A percentile compares a stretch with the other conserved stretches of the same genome.
Conservation (phyloP, 2,888 invertebrate species). For the Sinhomidia bicolor region DNA sequence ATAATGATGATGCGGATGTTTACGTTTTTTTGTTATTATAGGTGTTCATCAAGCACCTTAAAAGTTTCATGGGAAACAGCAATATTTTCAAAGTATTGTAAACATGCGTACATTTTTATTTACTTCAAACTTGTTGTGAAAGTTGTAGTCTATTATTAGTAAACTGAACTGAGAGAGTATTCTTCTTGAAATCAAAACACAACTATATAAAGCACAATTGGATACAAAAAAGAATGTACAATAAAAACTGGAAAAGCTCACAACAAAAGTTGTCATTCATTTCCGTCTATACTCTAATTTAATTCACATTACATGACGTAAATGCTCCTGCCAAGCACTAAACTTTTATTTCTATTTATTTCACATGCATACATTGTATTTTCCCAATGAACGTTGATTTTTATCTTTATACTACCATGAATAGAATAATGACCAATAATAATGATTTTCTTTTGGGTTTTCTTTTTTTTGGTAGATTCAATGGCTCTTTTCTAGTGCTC, state of each 20-base stretch:
- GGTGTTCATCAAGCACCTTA: neutral
- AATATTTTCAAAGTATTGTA: neutral
- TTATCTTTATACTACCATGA: conserved; percentile 1
- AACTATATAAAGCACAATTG: neutral
- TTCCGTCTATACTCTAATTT: neutral
- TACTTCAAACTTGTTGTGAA: no score
- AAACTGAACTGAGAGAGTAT: neutral
- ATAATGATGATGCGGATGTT: neutral
- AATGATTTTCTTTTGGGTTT: neutral
- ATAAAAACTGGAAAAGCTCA: conserved; percentile 7
- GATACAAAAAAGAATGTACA: conserved; percentile 14
- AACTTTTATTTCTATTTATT: neutral
- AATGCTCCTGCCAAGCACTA: neutral
- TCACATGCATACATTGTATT: neutral
- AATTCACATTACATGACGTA: conserved; percentile 7
- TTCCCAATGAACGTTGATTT: neutral
- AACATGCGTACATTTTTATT: neutral
- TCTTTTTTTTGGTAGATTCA: neutral
- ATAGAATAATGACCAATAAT: neutral
- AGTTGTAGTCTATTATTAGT: neutral
- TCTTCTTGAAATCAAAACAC: neutral
- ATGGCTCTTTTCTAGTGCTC: neutral
- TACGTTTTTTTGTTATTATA: conserved; percentile 2
- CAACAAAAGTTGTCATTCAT: conserved; percentile 25
- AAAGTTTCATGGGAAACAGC: neutral